phyloP scores from a whole-genome alignment of 2,888 invertebrate species.

The Drosophila nigritarsus region DNA sequence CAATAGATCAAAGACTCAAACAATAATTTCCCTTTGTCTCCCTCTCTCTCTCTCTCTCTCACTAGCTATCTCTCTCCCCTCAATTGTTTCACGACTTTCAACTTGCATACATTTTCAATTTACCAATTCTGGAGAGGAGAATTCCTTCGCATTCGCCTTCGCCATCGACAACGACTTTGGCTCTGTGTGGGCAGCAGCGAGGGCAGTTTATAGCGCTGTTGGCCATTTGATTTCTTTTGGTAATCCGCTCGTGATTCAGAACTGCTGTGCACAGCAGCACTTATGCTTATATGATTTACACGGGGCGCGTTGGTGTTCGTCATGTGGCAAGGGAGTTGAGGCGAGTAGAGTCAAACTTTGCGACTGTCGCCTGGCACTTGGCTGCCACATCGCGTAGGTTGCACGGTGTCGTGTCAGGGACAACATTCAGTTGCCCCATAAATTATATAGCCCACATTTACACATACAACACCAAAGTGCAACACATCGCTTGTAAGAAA shows the following conservation, averaged over 20 bases:
- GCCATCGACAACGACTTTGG: slow-evolving; percentile 3
- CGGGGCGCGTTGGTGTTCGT: slow-evolving; percentile 52
- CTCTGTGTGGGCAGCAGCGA: slow-evolving; percentile 54
- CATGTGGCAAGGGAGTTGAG: not conserved
- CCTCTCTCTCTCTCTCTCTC: not conserved
- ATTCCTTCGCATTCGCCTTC: slow-evolving; percentile 4
- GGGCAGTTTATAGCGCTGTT: slow-evolving; percentile 46
- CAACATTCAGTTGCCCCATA: slow-evolving; percentile 19
- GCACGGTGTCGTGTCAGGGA: slow-evolving; percentile 42
- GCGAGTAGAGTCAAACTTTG: slow-evolving; percentile 6
- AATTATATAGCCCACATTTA: slow-evolving; percentile 34
- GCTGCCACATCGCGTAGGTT: slow-evolving; percentile 49
- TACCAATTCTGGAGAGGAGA: slow-evolving; percentile 7
- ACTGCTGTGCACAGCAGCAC: slow-evolving; percentile 53
- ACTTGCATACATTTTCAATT: slow-evolving; percentile 74
- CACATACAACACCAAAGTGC: slow-evolving; percentile 14
- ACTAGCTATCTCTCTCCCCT: slow-evolving; percentile 62
- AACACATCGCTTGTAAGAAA: slow-evolving; percentile 1
- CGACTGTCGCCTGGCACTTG: slow-evolving; percentile 53
- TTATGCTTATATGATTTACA: slow-evolving; percentile 59
- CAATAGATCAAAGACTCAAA: slow-evolving; percentile 39
- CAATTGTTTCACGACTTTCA: slow-evolving; percentile 80
- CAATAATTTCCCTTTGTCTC: not conserved
- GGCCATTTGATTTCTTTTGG: slow-evolving; percentile 57
- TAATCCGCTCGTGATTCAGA: slow-evolving; percentile 65